phyloP scores from a whole-genome alignment of 2,888 invertebrate genomes.

The Cheilosia grossa region DNA sequence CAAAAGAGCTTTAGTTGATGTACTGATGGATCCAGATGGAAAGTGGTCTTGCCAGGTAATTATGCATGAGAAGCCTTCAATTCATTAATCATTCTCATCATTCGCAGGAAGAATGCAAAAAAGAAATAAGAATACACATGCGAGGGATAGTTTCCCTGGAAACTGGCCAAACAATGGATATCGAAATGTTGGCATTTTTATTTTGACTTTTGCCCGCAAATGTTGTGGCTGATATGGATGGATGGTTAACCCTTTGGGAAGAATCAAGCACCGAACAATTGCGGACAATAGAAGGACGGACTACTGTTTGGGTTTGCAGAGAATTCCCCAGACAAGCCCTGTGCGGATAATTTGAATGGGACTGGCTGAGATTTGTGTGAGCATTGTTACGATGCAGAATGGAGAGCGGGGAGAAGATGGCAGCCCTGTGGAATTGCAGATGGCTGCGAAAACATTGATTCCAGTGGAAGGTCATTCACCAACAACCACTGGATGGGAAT shows the following conservation, averaged over 20 bases:
- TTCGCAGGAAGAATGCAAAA: conserved; percentile 37
- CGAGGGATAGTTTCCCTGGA: conserved; percentile 35
- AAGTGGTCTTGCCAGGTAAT: conserved; percentile 60
- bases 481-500: too few species aligned
- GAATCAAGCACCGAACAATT: background rate
- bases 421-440: background rate
- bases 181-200: conserved; percentile 19
- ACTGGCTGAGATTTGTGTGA: background rate
- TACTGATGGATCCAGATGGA: conserved; percentile 64
- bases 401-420: background rate
- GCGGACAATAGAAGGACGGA: conserved; percentile 21
- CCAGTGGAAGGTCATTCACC: too few species aligned
- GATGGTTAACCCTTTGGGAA: conserved; percentile 55
- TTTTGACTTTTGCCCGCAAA: conserved; percentile 25
- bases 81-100: conserved; percentile 66
- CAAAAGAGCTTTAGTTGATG: conserved; percentile 15
- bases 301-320: conserved; percentile 48
- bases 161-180: conserved; percentile 25
- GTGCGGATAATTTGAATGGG: conserved; percentile 53
- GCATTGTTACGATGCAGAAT: too few species aligned
- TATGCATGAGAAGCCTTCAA: conserved; percentile 22
- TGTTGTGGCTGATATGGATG: conserved; percentile 2
- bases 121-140: background rate
- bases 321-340: conserved; percentile 58
- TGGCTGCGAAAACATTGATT: too few species aligned